Base-by-base conservation (phyloP, 2,113 vertebrate genomes). In the Heloderma charlesbogerti region DNA sequence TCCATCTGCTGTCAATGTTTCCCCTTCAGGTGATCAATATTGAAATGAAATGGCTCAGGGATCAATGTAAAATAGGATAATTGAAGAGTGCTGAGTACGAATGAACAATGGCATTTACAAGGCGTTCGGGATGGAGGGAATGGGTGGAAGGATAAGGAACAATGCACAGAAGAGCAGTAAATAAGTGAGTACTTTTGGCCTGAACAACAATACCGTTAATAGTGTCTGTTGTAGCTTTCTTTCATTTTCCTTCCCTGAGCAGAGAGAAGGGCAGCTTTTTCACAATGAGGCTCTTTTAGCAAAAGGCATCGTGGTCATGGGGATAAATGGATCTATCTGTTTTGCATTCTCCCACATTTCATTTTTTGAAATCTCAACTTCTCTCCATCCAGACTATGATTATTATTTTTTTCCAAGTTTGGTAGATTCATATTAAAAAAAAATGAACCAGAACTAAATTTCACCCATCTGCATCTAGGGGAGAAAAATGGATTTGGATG, bases 31-130 rank as follows among this genome's bases (percentile, higher is more conserved):
- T 45, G 82, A 94, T 91, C 69, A 0, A 93, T 96, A 96, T 95
- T 92, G 78, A 94, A 95, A 94, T 94, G 84, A 91, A 96, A 95
- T 67, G 83, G 77, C 69, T 4, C 18, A 77, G 87, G 72, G 45
- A 94, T 20, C 87, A n/a, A 95, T 63, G 80, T 63, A 84, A 87
- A 45, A 67, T 45, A n/a, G 91, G 90, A 88, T 84, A 37, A 54
- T 87, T 88, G 89, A 88, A 89, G 91, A 81, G n/a, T 1, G 0
- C 89, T 93, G 69, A 66, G 69, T n/a, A 43, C 34, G 74, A 92
- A 92, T 57, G 91, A 60, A 48, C 57, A 86, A 82, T 89, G 51
- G 83, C 91, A 93, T 66, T 85, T 94, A 92, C 91, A 51, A 31
- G 0, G 2, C 51, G 13, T 63, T 89, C 57, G 6, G 45, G 77